Percentiles rank a stretch among this genome's conserved stretches.
phyloP scores from a whole-genome alignment of 2,797 vertebrate species.

The Acipenser oxyrinchus region DNA sequence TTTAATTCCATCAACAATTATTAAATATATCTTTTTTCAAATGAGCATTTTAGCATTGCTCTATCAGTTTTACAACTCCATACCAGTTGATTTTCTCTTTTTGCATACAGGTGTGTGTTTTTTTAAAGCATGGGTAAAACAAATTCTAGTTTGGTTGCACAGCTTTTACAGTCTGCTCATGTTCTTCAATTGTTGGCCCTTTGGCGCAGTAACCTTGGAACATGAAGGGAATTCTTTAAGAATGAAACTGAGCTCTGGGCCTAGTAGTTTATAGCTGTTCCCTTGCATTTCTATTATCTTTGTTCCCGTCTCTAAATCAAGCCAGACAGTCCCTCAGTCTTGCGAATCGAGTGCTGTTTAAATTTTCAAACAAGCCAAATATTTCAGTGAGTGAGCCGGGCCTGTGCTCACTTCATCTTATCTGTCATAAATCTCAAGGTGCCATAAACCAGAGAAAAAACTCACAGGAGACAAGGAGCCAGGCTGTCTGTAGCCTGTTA shows the following conservation, averaged over 20 bases:
- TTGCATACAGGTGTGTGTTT: too few species aligned
- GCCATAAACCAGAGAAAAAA: conserved; percentile 17
- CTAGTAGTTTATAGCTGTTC: conserved; percentile 8
- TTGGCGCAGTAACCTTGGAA: neutral
- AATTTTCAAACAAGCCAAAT: conserved; percentile 34
- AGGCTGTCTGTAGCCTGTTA: neutral
- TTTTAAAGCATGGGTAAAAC: too few species aligned
- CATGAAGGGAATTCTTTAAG: conserved; percentile 15
- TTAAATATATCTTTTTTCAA: too few species aligned
- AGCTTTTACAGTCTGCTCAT: too few species aligned
- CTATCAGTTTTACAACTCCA: too few species aligned
- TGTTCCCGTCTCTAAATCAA: conserved; percentile 34
- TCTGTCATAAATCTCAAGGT: conserved; percentile 26
- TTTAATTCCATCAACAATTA: too few species aligned
- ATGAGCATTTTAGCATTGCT: too few species aligned
- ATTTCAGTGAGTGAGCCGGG: conserved; percentile 27
- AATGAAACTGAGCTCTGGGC: conserved; percentile 15
- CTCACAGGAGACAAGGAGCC: conserved; percentile 20
- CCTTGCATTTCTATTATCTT: conserved; percentile 30
- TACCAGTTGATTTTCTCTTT: too few species aligned
- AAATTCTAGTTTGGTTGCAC: too few species aligned
- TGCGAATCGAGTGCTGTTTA: conserved; percentile 23
- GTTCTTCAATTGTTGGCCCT: neutral
- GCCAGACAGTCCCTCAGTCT: conserved; percentile 19
- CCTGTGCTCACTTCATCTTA: conserved; percentile 33